Evolutionary conservation across 1,140 invertebrate species (phyloP), one percentile per base, ranked within the genome.

Genomic region (Panonychus citri): DNA sequence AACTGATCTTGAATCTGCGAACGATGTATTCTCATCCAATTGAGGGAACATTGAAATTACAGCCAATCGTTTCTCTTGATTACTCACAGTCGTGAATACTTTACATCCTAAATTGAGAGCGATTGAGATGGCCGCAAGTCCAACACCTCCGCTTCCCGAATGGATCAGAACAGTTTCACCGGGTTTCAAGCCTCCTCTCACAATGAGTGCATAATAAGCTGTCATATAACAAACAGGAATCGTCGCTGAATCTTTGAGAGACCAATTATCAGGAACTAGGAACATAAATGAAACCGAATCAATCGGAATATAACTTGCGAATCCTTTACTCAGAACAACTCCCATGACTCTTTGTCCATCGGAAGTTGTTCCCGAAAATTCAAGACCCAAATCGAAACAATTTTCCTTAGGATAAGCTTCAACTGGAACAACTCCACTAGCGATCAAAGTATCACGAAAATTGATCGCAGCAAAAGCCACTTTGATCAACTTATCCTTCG

Each of bases 91-190:
- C 1, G 85, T 88, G 68, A 78, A 91, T 0, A 91, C 73, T 82
- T 82, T 82, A 68, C 85, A 82, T 19, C 84, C 84, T 70, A 82
- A 78, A 64, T 81, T 77, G 10, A 95, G 71, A 27, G 87, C 86
- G 64, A 96, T 86, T 10, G 85, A 74, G 63, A 95, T 94, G 59
- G 88, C 86, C 7, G 89, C 89, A 72, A 91, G 86, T 10, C 90
- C 90, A 25, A 95, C 88, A 63, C 89, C 90, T 62, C 90, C 91
- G 61, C 84, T 82, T 59, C 91, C 91, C 83, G 90, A 86, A 66
- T 97, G 91, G 61, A 97, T 83, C 1, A 97, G 75, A 28, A 96
- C 76, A 40, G 76, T 76, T 63, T 95, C 85, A 3, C 87, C 87
- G 53, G 76, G 73, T 64, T 76, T 76, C 72, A 96, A 78, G 58